Evolutionary conservation across 2,113 vertebrate genomes (phyloP).

Genomic region (Stegostoma tigrinum): DNA sequence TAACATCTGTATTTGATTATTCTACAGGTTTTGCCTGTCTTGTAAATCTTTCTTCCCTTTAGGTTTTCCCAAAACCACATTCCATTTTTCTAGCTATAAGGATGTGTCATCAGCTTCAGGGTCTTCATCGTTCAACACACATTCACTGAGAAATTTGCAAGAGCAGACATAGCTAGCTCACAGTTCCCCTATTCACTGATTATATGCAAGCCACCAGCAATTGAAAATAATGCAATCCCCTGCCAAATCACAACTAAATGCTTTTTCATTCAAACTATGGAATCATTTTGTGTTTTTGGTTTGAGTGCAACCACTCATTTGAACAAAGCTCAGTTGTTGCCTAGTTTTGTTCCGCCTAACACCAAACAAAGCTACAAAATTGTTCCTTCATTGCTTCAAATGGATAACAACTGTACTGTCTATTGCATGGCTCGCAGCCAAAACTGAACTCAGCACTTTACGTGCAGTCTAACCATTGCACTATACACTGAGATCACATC

Average conservation of each 20-base stretch:
- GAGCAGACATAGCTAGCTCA: neutral
- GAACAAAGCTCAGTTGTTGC: neutral
- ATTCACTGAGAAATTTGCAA: too few species aligned
- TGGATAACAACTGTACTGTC: neutral
- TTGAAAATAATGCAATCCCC: neutral
- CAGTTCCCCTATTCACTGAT: neutral
- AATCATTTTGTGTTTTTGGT: neutral
- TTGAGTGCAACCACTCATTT: slow-evolving; percentile 13
- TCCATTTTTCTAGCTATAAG: neutral
- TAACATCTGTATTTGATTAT: neutral
- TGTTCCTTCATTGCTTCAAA: neutral
- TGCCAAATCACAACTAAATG: slow-evolving; percentile 7
- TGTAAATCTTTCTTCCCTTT: neutral
- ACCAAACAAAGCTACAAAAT: neutral
- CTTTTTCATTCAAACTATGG: slow-evolving; percentile 16
- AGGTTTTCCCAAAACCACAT: neutral
- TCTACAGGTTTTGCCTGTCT: neutral
- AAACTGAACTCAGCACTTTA: neutral
- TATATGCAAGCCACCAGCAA: neutral
- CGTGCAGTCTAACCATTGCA: neutral
- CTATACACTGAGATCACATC: neutral
- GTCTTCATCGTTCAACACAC: neutral
- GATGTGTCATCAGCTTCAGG: neutral
- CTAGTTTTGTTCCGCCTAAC: neutral
- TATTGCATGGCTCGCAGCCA: neutral